Percentiles rank a stretch among this genome's conserved stretches.
Evolutionary conservation across 2,888 invertebrate species (phyloP).

Genomic region (Pogonocherus hispidulus): DNA sequence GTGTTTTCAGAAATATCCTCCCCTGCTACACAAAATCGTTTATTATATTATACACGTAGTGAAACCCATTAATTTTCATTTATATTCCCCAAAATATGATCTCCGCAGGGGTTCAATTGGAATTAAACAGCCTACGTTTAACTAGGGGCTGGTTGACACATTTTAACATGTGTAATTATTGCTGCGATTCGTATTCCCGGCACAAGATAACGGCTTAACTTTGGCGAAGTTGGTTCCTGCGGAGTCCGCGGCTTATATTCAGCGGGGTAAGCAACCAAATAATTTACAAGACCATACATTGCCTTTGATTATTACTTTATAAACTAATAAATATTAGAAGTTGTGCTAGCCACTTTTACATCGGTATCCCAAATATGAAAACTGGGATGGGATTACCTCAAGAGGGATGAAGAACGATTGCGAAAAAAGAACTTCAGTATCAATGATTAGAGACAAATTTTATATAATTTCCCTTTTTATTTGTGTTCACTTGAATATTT

Average conservation of each 20-base stretch:
- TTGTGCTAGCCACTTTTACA: too few species aligned
- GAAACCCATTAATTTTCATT: constrained; percentile 33
- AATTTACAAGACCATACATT: constrained; percentile 8
- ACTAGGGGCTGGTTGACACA: constrained; percentile 29
- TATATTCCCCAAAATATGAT: constrained; percentile 17
- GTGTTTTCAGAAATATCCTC: background rate
- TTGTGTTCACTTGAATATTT: too few species aligned
- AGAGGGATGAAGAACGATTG: too few species aligned
- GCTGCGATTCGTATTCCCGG: constrained; percentile 33
- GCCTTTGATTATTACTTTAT: background rate
- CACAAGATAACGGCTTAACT: constrained; percentile 31
- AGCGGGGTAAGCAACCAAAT: background rate
- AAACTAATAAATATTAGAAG: constrained; percentile 4
- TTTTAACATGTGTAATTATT: constrained; percentile 32
- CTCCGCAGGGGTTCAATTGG: constrained; percentile 22
- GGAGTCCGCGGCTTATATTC: constrained; percentile 19
- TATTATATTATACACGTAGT: background rate
- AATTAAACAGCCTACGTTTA: constrained; percentile 4
- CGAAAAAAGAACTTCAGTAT: too few species aligned
- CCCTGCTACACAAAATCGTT: background rate
- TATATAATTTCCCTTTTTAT: too few species aligned
- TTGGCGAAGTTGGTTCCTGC: constrained; percentile 24
- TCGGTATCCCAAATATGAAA: too few species aligned
- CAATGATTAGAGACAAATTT: too few species aligned
- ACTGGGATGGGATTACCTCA: too few species aligned